Evolutionary conservation across 1,140 invertebrate species (phyloP), one percentile per base, ranked within the genome.

Genomic region (Zaprionus ghesquierei): DNA sequence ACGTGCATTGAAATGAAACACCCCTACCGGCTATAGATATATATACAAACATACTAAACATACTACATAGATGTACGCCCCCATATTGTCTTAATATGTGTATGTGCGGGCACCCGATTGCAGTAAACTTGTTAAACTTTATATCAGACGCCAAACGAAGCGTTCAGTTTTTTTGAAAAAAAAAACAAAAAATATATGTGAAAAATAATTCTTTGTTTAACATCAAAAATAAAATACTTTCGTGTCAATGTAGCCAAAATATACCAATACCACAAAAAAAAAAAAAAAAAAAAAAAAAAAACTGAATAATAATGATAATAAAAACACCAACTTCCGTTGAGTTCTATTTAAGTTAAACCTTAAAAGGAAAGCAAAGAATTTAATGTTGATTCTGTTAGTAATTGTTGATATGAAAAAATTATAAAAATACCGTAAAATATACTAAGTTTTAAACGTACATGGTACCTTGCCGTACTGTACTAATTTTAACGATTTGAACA

Each of bases 11-110:
- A 81, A 81, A 81, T 81, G 81, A 86, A 86, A 86, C 81, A 86
- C 79, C 81, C 81, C 81, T 86, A 86, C 81, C 81, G 81, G 78
- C 79, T 62, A 62, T 62, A 87, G 73, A 75, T 81, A 77, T 77
- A 38, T 41, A 41, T 41, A 41, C 35, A 82, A 72, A 69, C 72
- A 71, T 62, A 61, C 53, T 18, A 58, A 63, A 54, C 74, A 31
- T 58, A 64, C 50, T 55, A 60, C 27, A 33, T 65, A 65, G 25
- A 59, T 71, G 15, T 71, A 54, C 51, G 41, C 60, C n/a, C 51
- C 29, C 44, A 50, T 61, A 31, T 41, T 15, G 5, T 41, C n/a
- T 41, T 15, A 41, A 41, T 41, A 18, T 41, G 35, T 29, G 27
- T 41, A 41, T 41, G 35, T 41, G 35, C 35, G 35, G 35, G 35